Evolutionary conservation across 2,113 vertebrate species (phyloP).

Genomic region (Nibea albiflora): DNA sequence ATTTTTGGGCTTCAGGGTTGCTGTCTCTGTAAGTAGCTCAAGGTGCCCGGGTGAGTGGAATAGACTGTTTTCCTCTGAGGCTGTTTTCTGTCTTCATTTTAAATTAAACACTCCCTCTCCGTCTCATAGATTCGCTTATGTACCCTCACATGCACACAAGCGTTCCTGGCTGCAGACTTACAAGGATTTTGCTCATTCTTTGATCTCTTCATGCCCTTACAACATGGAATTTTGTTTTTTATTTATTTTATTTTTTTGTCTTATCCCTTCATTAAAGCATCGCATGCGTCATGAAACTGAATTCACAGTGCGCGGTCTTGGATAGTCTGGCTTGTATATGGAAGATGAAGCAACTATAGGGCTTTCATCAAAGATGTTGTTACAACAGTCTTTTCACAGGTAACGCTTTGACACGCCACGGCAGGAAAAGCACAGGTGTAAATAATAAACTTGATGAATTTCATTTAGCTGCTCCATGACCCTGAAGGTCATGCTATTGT

Average conservation of each 20-base stretch:
- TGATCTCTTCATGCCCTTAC: conserved; percentile 46
- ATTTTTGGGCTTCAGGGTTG: conserved; percentile 42
- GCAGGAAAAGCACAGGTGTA: neutral
- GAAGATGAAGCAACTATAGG: neutral
- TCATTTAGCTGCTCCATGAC: neutral
- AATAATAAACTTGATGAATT: neutral
- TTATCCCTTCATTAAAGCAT: neutral
- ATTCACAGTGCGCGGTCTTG: neutral
- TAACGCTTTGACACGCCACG: neutral
- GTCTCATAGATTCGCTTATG: conserved; percentile 35
- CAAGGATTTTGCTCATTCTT: conserved; percentile 28
- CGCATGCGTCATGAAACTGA: neutral
- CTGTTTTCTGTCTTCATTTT: conserved; percentile 52
- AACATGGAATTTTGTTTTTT: too few species aligned
- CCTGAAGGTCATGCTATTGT: neutral
- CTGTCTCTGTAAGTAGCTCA: conserved; percentile 41
- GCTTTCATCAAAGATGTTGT: neutral
- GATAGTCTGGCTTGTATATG: neutral
- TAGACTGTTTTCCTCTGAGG: conserved; percentile 30
- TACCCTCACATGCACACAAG: conserved; percentile 10
- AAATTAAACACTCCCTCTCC: conserved; percentile 47
- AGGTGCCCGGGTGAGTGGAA: conserved; percentile 25
- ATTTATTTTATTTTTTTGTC: neutral
- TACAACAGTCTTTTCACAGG: neutral
- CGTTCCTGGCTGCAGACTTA: conserved; percentile 12